Evolutionary conservation across 2,888 invertebrate genomes (phyloP).

Genomic region (Caenorhabditis afra): DNA sequence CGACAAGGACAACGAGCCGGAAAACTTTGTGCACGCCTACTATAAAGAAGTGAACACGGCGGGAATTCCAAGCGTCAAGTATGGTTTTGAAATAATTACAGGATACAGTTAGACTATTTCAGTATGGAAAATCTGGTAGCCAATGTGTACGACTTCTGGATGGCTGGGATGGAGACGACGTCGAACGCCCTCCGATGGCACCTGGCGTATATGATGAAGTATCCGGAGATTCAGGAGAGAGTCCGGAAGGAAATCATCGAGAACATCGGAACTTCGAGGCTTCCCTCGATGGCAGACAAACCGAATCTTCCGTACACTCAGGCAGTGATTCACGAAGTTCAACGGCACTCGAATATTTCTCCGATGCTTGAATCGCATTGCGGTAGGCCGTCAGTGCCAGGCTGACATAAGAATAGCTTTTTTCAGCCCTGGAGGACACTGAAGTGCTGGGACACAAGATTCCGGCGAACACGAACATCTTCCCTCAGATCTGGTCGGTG

Average conservation of each 20-base stretch:
- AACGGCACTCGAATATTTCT: slow-evolving; percentile 61
- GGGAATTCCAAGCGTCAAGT: slow-evolving; percentile 25
- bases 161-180: slow-evolving; percentile 74
- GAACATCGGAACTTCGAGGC: slow-evolving; percentile 51
- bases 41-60: slow-evolving; percentile 28
- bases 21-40: slow-evolving; percentile 65
- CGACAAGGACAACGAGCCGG: slow-evolving; percentile 49
- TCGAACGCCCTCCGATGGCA: slow-evolving; percentile 67
- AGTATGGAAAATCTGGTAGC: slow-evolving; percentile 40
- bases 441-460: slow-evolving; percentile 29
- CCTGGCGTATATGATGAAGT: slow-evolving; percentile 62
- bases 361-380: slow-evolving; percentile 44
- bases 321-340: slow-evolving; percentile 60
- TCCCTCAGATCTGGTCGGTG: slow-evolving; percentile 61
- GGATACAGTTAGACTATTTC: not conserved
- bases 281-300: slow-evolving; percentile 62
- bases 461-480: slow-evolving; percentile 43
- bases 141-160: slow-evolving; percentile 63
- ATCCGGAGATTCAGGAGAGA: slow-evolving; percentile 66
- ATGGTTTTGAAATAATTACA: no score
- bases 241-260: slow-evolving; percentile 59
- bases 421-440: slow-evolving; percentile 51
- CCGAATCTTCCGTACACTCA: slow-evolving; percentile 58
- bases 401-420: not conserved
- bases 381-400: no score